A percentile compares a stretch with the other conserved stretches of the same genome.
phyloP scores from a whole-genome alignment of 2,797 vertebrate species.

The Clarias platycephalus region DNA sequence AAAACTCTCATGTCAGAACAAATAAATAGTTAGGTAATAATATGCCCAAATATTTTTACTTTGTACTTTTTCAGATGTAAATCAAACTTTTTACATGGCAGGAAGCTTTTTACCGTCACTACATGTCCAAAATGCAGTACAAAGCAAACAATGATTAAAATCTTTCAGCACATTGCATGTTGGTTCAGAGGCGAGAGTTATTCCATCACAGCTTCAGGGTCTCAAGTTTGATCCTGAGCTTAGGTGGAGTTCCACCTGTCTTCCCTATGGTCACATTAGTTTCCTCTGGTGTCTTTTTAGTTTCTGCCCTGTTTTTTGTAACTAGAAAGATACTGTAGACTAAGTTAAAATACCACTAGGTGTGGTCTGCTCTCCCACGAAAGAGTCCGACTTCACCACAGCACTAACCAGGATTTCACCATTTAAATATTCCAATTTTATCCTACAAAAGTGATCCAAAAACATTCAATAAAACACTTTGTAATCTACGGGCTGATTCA shows the following conservation, averaged over 20 bases:
- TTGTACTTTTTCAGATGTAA: not conserved
- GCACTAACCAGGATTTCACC: not conserved
- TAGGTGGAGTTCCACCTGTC: not conserved
- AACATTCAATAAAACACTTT: not conserved
- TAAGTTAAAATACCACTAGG: not conserved
- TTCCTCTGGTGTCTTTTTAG: not conserved
- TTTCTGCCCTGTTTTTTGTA: not conserved
- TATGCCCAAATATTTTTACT: not conserved
- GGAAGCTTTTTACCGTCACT: not conserved
- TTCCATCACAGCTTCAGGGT: not conserved
- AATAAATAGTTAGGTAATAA: not conserved
- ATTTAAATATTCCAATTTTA: not conserved
- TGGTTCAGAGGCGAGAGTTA: not conserved
- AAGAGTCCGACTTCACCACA: not conserved
- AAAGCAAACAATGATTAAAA: not conserved
- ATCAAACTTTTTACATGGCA: not conserved
- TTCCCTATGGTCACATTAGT: not conserved
- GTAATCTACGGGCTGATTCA: not conserved
- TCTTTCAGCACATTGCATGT: not conserved
- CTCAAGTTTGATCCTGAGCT: not conserved
- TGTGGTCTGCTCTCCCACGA: not conserved
- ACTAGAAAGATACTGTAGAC: no score
- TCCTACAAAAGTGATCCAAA: not conserved
- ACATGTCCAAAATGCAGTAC: not conserved
- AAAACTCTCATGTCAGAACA: not conserved